Percentiles rank a stretch among this genome's conserved stretches.
These are phyloP conservation scores for Xerus rutilus DNA, from an alignment of 2,797 vertebrate species.

Conservation along the genomic window DNA sequence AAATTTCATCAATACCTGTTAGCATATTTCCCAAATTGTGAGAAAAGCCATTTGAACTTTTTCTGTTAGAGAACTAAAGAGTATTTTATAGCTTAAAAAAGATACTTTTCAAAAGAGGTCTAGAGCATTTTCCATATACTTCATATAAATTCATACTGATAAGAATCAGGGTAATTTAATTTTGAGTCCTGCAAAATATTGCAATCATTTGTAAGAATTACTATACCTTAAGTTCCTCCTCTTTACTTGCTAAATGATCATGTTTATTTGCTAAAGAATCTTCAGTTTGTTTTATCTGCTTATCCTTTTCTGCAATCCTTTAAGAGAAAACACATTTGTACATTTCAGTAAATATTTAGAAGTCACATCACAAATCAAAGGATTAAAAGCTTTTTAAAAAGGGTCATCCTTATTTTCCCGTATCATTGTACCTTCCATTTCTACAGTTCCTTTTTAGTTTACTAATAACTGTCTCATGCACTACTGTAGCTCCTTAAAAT, in stretches of 20 bases:
- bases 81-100: constrained; percentile 50
- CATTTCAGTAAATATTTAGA: constrained; percentile 59
- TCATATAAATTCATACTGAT: background rate
- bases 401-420: constrained; percentile 36
- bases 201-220: constrained; percentile 39
- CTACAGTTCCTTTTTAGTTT: constrained; percentile 3
- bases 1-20: background rate
- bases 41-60: constrained; percentile 37
- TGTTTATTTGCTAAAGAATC: constrained; percentile 95
- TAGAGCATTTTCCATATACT: constrained; percentile 47
- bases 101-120: constrained; percentile 15
- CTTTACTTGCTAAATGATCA: constrained; percentile 93
- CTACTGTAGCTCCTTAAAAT: constrained; percentile 27
- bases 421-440: background rate
- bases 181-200: background rate
- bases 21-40: constrained; percentile 19
- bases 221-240: constrained; percentile 96
- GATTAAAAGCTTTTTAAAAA: constrained; percentile 30
- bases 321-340: constrained; percentile 58
- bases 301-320: constrained; percentile 97
- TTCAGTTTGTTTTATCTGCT: constrained; percentile 96
- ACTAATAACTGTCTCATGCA: background rate
- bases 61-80: constrained; percentile 15
- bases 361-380: constrained; percentile 37
- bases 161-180: background rate